A percentile compares a stretch with the other conserved stretches of the same genome.
Evolutionary conservation across 2,113 vertebrate species (phyloP).

Genomic region (Clarias magur): DNA sequence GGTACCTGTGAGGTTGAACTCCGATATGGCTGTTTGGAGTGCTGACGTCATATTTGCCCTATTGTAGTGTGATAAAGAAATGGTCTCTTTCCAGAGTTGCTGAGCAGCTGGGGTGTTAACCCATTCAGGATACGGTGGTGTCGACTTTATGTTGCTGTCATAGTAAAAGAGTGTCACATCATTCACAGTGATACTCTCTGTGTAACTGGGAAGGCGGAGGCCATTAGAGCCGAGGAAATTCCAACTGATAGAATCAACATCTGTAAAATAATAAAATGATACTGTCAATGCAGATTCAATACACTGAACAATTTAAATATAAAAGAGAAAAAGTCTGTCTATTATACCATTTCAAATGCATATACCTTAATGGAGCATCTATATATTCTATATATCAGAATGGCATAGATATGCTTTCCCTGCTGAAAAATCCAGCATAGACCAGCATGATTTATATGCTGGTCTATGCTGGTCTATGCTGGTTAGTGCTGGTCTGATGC

Average conservation of each 20-base stretch:
- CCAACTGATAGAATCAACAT: not conserved
- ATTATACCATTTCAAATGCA: too few species aligned
- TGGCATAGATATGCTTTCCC: too few species aligned
- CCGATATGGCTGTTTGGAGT: not conserved
- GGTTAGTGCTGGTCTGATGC: too few species aligned
- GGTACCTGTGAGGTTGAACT: conserved; percentile 7
- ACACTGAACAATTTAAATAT: too few species aligned
- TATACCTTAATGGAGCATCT: too few species aligned
- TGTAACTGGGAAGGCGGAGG: not conserved
- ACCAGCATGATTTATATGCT: too few species aligned
- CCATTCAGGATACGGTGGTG: not conserved
- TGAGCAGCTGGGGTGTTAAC: not conserved
- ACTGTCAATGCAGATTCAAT: too few species aligned
- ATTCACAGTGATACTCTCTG: not conserved
- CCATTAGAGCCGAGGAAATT: not conserved
- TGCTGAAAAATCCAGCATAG: too few species aligned
- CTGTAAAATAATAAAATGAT: not conserved
- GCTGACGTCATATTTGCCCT: not conserved
- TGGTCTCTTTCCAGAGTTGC: not conserved
- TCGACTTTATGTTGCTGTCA: not conserved
- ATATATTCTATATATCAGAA: too few species aligned
- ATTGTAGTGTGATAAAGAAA: not conserved
- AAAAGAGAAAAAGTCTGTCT: too few species aligned
- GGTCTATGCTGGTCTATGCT: too few species aligned
- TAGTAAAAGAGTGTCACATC: not conserved